Percentiles rank a stretch among this genome's conserved stretches.
Evolutionary conservation across 2,888 invertebrate species (phyloP).

Genomic region (Campoplex nolae): DNA sequence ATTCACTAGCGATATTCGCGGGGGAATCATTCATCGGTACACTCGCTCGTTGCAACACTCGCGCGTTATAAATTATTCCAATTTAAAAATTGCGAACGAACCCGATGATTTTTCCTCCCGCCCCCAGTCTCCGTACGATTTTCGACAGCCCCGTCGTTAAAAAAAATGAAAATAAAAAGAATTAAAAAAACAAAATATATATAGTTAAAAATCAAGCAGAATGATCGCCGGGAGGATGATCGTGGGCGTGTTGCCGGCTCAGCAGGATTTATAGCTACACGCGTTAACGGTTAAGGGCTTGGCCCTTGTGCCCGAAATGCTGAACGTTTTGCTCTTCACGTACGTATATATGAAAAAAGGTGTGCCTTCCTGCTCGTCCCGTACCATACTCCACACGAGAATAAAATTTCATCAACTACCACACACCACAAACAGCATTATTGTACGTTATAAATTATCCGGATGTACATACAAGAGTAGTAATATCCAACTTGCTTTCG

Average conservation of each 20-base stretch:
- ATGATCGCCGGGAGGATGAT: slow-evolving; percentile 41
- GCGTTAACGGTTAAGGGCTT: slow-evolving; percentile 59
- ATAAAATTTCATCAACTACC: slow-evolving; percentile 43
- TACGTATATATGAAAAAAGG: slow-evolving; percentile 35
- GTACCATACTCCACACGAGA: slow-evolving; percentile 4
- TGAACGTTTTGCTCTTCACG: slow-evolving; percentile 31
- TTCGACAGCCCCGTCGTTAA: slow-evolving; percentile 1
- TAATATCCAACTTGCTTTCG: slow-evolving; percentile 38
- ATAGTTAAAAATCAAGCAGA: slow-evolving; percentile 7
- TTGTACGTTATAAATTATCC: slow-evolving; percentile 59
- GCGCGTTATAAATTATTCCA: neutral
- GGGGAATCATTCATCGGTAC: neutral
- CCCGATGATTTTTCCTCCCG: neutral
- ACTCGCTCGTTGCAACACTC: neutral
- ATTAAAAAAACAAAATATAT: neutral
- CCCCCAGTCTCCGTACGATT: neutral
- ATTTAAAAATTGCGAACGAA: neutral
- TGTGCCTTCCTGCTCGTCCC: slow-evolving; percentile 35
- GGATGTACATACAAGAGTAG: neutral
- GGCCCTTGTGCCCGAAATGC: slow-evolving; percentile 56
- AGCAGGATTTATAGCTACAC: slow-evolving; percentile 64
- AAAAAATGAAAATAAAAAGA: slow-evolving; percentile 14
- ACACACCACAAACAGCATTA: slow-evolving; percentile 17
- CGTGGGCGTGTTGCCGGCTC: slow-evolving; percentile 49
- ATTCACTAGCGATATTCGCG: neutral